phyloP scores from a whole-genome alignment of 2,888 invertebrate genomes.

The Corbicula japonica region DNA sequence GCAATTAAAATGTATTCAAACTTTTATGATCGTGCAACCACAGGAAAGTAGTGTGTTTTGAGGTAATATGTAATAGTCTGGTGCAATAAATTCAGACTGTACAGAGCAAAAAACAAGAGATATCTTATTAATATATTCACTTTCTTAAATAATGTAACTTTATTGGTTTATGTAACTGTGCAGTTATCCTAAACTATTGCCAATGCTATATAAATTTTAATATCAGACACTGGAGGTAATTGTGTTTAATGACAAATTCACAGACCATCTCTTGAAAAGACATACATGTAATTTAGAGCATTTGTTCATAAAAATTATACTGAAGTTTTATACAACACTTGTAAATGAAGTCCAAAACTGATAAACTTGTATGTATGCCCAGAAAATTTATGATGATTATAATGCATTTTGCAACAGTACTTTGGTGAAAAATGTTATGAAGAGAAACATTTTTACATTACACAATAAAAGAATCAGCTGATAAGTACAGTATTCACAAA shows the following conservation, averaged over 20 bases:
- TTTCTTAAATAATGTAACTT: slow-evolving; percentile 5
- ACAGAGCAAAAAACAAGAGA: slow-evolving; percentile 5
- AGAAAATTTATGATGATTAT: slow-evolving; percentile 14
- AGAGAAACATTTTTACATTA: slow-evolving; percentile 10
- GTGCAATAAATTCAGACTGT: slow-evolving; percentile 7
- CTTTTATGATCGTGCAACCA: slow-evolving; percentile 5
- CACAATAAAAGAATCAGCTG: slow-evolving; percentile 9
- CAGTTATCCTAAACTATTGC: slow-evolving; percentile 7
- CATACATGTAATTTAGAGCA: slow-evolving; percentile 8
- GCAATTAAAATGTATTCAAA: slow-evolving; percentile 9
- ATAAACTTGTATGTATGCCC: slow-evolving; percentile 7
- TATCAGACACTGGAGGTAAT: slow-evolving; percentile 8
- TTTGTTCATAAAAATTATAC: slow-evolving; percentile 11
- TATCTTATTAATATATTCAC: slow-evolving; percentile 9
- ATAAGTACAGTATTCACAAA: neutral
- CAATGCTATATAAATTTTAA: slow-evolving; percentile 5
- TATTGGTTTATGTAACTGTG: slow-evolving; percentile 4
- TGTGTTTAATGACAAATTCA: slow-evolving; percentile 7
- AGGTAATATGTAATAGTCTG: slow-evolving; percentile 4
- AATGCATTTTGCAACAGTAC: slow-evolving; percentile 9
- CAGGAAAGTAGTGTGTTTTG: slow-evolving; percentile 5
- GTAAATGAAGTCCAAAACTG: slow-evolving; percentile 4
- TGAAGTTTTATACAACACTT: slow-evolving; percentile 10
- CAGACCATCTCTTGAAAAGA: slow-evolving; percentile 8
- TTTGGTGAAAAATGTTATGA: slow-evolving; percentile 5